phyloP scores from a whole-genome alignment of 1,140 invertebrate species.

The Nebria ingens region DNA sequence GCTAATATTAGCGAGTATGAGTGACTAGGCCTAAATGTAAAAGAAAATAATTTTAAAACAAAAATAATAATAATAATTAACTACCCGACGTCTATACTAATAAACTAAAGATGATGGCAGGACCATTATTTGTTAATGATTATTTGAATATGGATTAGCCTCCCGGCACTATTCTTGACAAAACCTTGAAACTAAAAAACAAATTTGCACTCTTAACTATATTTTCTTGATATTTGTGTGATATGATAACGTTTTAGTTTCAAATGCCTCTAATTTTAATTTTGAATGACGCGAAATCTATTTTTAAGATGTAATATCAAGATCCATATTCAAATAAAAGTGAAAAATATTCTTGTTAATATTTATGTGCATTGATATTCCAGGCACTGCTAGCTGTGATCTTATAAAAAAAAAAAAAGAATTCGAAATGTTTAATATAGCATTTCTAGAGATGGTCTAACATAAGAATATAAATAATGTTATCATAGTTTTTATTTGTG shows the following conservation, averaged over 20 bases:
- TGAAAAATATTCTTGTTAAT: constrained; percentile 1
- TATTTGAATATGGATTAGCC: constrained; percentile 6
- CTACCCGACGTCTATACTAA: not conserved
- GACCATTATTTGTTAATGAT: constrained; percentile 8
- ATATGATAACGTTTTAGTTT: no score
- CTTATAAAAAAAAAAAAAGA: constrained; percentile 6
- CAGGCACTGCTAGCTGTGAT: constrained; percentile 8
- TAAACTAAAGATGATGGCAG: constrained; percentile 1
- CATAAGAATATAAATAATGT: constrained; percentile 10
- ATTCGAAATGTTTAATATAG: not conserved
- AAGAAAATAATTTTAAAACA: no score
- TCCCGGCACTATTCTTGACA: no score
- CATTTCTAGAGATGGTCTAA: constrained; percentile 8
- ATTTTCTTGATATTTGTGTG: not conserved
- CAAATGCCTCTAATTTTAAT: no score
- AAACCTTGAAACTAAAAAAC: no score
- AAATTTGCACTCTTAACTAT: not conserved
- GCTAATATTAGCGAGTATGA: constrained; percentile 7
- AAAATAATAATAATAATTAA: constrained; percentile 1
- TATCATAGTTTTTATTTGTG: constrained; percentile 8
- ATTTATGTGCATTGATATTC: constrained; percentile 5
- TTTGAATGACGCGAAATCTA: no score
- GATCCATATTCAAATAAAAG: constrained; percentile 1
- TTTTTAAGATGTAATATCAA: not conserved
- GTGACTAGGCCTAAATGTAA: constrained; percentile 9